phyloP scores from a whole-genome alignment of 1,140 invertebrate genomes.

The Rhagoletis pomonella region DNA sequence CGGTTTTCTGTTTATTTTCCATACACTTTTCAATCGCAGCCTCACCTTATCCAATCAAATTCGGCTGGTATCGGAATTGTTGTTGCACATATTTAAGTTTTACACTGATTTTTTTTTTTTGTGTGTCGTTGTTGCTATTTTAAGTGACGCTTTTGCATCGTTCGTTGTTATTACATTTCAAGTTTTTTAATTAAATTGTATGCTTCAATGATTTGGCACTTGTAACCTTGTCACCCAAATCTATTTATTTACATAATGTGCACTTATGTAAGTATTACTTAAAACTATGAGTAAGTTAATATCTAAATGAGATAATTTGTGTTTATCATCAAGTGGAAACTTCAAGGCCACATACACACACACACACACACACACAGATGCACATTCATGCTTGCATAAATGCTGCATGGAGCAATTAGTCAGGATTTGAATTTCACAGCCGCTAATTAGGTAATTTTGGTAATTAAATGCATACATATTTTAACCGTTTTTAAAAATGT shows the following conservation, averaged over 20 bases:
- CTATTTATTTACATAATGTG: conserved; percentile 36
- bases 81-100: background rate
- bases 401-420: background rate
- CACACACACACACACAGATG: background rate
- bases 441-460: background rate
- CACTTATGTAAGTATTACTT: background rate
- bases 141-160: background rate
- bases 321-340: background rate
- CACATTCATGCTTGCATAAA: background rate
- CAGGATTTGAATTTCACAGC: background rate
- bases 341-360: background rate
- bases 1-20: background rate
- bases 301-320: conserved; percentile 1
- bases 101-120: background rate
- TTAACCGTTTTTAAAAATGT: background rate
- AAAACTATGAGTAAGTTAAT: background rate
- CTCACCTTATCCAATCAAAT: background rate
- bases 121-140: background rate
- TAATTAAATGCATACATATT: background rate
- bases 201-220: conserved; percentile 14
- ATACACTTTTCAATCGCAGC: background rate
- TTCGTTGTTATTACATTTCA: background rate
- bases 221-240: conserved; percentile 29
- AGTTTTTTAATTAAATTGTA: conserved; percentile 39
- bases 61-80: background rate